Evolutionary conservation across 1,140 invertebrate species (phyloP), one percentile per base, ranked within the genome.

Genomic region (Mamestra configurata): DNA sequence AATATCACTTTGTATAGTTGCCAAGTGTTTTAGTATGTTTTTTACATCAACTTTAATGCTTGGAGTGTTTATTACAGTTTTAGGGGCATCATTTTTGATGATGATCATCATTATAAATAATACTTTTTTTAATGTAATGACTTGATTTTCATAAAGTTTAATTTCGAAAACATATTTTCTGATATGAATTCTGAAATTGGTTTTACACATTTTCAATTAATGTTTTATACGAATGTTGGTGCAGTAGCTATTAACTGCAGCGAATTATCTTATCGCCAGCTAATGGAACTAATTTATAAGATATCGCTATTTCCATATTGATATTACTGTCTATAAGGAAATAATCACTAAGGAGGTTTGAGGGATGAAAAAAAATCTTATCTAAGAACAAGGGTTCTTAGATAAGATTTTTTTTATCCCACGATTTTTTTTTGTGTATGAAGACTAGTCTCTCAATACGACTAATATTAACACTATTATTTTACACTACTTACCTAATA

Each of bases 401-500:
- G n/a, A n/a, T n/a, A n/a, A n/a, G n/a, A n/a, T n/a, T n/a, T n/a
- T n/a, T 31, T 31, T 31, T 31, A 31, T 31, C 27, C 27, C n/a
- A n/a, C n/a, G n/a, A n/a, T n/a, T n/a, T n/a, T n/a, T n/a, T n/a
- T n/a, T n/a, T n/a, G n/a, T n/a, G n/a, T n/a, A n/a, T n/a, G n/a
- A n/a, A n/a, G n/a, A n/a, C n/a, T n/a, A n/a, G n/a, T 37, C 10
- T 8, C 1, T 37, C 6, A 43, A 11, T 43, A 3, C 40, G 13
- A 11, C 8, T 40, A 43, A 4, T 4, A n/a, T 4, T 49, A 27
- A 1, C 18, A 40, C 71, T 31, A 43, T 5, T 40, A 72, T 57
- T 72, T 35, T 5, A 15, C 53, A 57, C 53, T 37, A 57, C 71
- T 59, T 73, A 73, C 51, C 71, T 73, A 57, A 40, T 43, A 40